phyloP scores from a whole-genome alignment of 1,140 invertebrate species.

The Psilanteris sp. region DNA sequence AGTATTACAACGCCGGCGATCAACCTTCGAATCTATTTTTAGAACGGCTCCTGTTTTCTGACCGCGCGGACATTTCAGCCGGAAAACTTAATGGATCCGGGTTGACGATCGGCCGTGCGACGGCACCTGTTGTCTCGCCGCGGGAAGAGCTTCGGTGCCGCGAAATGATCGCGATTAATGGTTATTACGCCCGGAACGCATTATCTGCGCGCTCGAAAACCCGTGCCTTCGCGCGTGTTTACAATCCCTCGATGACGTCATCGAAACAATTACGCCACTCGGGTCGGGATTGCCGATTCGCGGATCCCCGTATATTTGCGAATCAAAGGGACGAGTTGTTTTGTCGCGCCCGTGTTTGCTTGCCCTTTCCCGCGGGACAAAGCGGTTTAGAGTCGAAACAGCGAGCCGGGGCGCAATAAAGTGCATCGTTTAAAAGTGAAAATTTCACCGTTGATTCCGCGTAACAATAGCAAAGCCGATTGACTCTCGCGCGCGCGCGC shows the following conservation, averaged over 20 bases:
- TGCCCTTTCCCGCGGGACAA: constrained; percentile 39
- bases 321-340: constrained; percentile 42
- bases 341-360: constrained; percentile 36
- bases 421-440: constrained; percentile 34
- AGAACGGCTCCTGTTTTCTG: too few species aligned
- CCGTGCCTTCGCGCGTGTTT: too few species aligned
- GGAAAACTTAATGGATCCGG: too few species aligned
- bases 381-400: constrained; percentile 47
- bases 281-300: constrained; percentile 15
- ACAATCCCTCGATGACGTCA: constrained; percentile 26
- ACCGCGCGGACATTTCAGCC: too few species aligned
- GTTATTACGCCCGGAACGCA: too few species aligned
- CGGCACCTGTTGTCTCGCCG: too few species aligned
- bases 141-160: too few species aligned
- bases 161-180: too few species aligned
- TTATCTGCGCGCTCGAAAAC: too few species aligned
- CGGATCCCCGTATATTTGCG: constrained; percentile 29
- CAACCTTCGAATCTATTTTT: too few species aligned
- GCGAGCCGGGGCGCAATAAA: constrained; percentile 34
- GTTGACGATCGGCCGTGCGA: too few species aligned
- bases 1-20: too few species aligned
- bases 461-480: constrained; percentile 51
- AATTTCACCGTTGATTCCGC: constrained; percentile 53
- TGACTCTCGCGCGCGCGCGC: constrained; percentile 34
- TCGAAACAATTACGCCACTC: constrained; percentile 15